Evolutionary conservation across 2,797 vertebrate genomes (phyloP).

Genomic region (Avahi laniger): DNA sequence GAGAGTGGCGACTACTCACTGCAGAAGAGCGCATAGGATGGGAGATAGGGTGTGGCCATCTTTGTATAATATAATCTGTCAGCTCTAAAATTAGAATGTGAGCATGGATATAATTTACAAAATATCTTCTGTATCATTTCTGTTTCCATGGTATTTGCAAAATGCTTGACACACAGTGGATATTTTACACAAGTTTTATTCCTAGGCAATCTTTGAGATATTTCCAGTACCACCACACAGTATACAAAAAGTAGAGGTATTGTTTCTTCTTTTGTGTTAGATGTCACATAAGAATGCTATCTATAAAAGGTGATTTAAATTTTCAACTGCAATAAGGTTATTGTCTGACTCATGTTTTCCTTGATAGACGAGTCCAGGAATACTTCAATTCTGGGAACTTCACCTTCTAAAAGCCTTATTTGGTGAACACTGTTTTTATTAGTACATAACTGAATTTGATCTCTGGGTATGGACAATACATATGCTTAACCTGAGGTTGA

Average conservation of each 20-base stretch:
- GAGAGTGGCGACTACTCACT: neutral
- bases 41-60: neutral
- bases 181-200: neutral
- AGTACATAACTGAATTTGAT: neutral
- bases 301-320: neutral
- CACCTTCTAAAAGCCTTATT: neutral
- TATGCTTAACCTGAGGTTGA: slow-evolving; percentile 8
- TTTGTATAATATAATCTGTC: neutral
- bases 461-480: neutral
- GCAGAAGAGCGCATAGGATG: neutral
- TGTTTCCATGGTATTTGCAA: neutral
- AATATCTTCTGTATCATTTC: neutral
- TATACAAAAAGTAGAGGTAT: neutral
- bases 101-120: neutral
- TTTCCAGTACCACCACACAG: neutral
- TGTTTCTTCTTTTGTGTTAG: neutral
- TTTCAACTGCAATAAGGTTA: neutral
- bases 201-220: neutral
- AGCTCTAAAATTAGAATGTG: neutral
- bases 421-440: neutral
- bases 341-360: neutral
- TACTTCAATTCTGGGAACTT: neutral
- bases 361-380: neutral
- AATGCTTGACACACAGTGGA: neutral
- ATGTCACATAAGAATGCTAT: neutral